Evolutionary conservation across 2,888 invertebrate species (phyloP).

Genomic region (Leptinotarsa rubiginosa): DNA sequence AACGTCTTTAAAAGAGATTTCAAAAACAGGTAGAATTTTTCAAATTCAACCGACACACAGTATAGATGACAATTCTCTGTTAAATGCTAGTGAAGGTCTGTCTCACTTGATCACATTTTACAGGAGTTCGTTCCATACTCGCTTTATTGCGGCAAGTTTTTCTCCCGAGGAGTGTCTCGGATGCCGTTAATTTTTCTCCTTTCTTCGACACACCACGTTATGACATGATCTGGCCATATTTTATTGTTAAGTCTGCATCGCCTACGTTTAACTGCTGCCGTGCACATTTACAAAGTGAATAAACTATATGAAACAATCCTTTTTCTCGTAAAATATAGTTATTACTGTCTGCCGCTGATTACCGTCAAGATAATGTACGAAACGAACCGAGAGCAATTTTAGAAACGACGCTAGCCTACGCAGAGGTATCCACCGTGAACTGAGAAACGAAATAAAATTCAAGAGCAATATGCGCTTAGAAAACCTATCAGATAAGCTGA

Average conservation of each 20-base stretch:
- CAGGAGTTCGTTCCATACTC: too few relatives aligned
- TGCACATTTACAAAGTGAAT: constrained; percentile 28
- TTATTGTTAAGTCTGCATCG: constrained; percentile 33
- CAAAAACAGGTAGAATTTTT: too few relatives aligned
- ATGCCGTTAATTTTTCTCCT: constrained; percentile 16
- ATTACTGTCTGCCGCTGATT: constrained; percentile 27
- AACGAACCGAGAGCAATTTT: constrained; percentile 17
- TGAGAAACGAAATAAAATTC: background rate
- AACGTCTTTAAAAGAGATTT: too few relatives aligned
- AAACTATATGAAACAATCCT: constrained; percentile 25
- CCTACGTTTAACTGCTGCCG: constrained; percentile 38
- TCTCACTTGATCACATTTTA: too few relatives aligned
- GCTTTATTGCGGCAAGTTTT: background rate
- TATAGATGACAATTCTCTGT: too few relatives aligned
- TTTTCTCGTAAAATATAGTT: constrained; percentile 30
- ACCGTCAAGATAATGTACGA: constrained; percentile 27
- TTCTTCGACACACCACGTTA: constrained; percentile 11
- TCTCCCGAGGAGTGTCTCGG: constrained; percentile 13
- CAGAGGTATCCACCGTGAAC: constrained; percentile 16
- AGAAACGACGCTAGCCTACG: constrained; percentile 17
- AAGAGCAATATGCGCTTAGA: background rate
- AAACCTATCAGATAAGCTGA: constrained; percentile 2
- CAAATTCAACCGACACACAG: too few relatives aligned
- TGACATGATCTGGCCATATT: constrained; percentile 31
- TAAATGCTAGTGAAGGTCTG: too few relatives aligned